Evolutionary conservation across 2,888 invertebrate genomes (phyloP), one percentile per base, ranked within the genome.

Genomic region (Carterocephalus palaemon): DNA sequence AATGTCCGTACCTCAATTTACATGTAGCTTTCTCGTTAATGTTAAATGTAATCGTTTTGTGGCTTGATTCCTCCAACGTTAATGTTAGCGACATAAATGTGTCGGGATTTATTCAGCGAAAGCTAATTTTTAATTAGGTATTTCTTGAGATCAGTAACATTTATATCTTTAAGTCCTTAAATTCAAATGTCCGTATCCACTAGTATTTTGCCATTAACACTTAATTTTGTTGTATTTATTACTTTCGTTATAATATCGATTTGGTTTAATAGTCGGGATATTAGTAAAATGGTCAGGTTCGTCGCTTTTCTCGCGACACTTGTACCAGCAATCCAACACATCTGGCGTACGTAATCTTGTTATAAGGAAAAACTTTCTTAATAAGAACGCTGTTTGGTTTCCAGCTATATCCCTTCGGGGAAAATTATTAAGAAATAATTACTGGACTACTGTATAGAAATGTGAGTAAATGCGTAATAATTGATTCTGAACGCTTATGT

Each of bases 351-450:
- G 78, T 84, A 84, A 85, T 84, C 77, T 74, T 76, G 81, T 84
- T 84, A 85, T 75, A 72, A 77, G 76, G 74, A 84, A 84, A 85
- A 85, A 85, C 77, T 85, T 85, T 85, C 74, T 80, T 84, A 85
- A 85, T 85, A 84, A 84, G 80, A 71, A 65, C 70, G 69, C 64
- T 67, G 72, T 75, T 78, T 75, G 72, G 70, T 68, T 72, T 67
- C 59, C 64, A 55, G 54, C 53, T 70, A 67, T 75, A 69, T 67
- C 65, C 65, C 61, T 68, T 49, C 57, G 59, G 64, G 65, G 62
- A 57, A 65, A 68, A 69, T 62, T 59, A 64, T 63, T n/a, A n/a
- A n/a, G 54, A 59, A 68, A 66, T 73, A 70, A 73, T 71, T 70
- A 70, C 62, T 48, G 28, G 43, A 19, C 29, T 38, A 15, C 16